Conservation (phyloP, 2,888 invertebrate genomes). For the Tineola bisselliella region DNA sequence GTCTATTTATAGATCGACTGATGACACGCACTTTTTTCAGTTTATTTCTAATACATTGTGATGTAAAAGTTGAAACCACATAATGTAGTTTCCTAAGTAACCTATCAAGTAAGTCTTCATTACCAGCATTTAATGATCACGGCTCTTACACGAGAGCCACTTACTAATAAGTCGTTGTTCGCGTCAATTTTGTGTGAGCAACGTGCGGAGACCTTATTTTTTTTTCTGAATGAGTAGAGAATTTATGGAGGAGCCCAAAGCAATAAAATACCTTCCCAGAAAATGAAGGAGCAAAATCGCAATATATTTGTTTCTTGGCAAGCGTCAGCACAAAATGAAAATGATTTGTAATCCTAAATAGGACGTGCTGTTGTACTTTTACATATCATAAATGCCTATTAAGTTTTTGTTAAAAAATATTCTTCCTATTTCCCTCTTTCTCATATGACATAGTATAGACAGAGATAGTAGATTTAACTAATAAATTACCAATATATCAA, state of each 20-base stretch:
- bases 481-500: too few relatives aligned
- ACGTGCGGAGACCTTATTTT: slow-evolving; percentile 52
- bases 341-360: not conserved
- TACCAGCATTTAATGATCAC: too few relatives aligned
- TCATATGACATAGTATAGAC: too few relatives aligned
- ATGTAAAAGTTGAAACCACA: too few relatives aligned
- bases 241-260: slow-evolving; percentile 64
- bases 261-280: slow-evolving; percentile 67
- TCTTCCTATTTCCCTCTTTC: too few relatives aligned
- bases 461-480: too few relatives aligned
- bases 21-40: too few relatives aligned
- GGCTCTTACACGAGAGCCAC: not conserved
- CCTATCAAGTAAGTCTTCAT: too few relatives aligned
- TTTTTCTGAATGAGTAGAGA: slow-evolving; percentile 48
- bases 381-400: not conserved
- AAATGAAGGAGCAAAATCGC: slow-evolving; percentile 66
- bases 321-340: slow-evolving; percentile 9
- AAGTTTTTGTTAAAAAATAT: too few relatives aligned
- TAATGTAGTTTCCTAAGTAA: too few relatives aligned
- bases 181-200: slow-evolving; percentile 48
- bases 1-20: too few relatives aligned
- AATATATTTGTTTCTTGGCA: slow-evolving; percentile 61
- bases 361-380: not conserved
- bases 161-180: slow-evolving; percentile 51
- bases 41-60: too few relatives aligned